Percentiles rank a stretch among this genome's conserved stretches.
These are phyloP conservation scores for Rhabdophis nuchalis DNA, from an alignment of 2,797 vertebrate genomes.

Conservation along the genomic window DNA sequence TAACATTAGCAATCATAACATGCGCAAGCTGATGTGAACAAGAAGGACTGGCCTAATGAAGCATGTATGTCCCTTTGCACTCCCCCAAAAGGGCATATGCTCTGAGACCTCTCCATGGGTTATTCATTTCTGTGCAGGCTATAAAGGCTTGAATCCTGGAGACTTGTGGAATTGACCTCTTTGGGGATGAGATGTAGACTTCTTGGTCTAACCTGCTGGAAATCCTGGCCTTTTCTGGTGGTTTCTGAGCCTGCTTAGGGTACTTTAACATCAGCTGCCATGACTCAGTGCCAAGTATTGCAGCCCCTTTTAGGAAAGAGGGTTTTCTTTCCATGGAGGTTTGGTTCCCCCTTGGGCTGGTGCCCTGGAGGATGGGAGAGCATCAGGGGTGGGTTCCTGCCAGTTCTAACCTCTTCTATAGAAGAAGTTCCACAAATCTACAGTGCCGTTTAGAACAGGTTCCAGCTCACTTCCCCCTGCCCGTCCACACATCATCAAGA, in stretches of 20 bases:
- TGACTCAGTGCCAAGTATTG: not conserved
- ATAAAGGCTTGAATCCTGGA: not conserved
- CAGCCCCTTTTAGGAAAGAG: not conserved
- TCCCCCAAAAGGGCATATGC: not conserved
- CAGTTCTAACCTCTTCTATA: too few relatives aligned
- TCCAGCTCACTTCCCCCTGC: too few relatives aligned
- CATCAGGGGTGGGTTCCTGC: too few relatives aligned
- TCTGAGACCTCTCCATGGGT: not conserved
- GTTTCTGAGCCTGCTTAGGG: not conserved
- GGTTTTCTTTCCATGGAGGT: not conserved
- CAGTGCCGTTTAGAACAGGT: too few relatives aligned
- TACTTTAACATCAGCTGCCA: not conserved
- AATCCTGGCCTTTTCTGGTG: not conserved
- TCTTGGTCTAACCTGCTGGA: not conserved
- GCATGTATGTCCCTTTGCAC: not conserved
- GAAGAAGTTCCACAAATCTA: too few relatives aligned
- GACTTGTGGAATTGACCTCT: not conserved
- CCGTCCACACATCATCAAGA: too few relatives aligned
- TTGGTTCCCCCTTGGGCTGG: not conserved
- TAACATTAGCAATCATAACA: constrained; percentile 32
- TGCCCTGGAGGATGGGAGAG: not conserved
- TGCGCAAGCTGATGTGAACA: not conserved
- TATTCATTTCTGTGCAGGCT: not conserved
- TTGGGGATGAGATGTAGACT: not conserved
- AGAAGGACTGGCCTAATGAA: not conserved